These are phyloP conservation scores for Kryptopterus vitreolus DNA, from an alignment of 2,797 vertebrate genomes.

Conservation along the genomic window DNA sequence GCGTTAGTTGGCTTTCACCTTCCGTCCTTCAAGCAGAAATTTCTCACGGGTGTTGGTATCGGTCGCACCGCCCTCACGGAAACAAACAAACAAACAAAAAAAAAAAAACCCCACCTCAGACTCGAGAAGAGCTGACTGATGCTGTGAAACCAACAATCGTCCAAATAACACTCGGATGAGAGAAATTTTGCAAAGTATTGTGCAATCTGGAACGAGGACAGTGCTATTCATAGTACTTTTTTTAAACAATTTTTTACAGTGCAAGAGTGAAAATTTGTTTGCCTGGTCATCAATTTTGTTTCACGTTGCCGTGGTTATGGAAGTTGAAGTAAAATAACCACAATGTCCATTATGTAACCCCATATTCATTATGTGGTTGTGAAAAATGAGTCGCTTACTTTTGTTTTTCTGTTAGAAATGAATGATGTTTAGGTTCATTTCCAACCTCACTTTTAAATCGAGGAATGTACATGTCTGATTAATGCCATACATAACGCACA, in stretches of 20 bases:
- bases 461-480: constrained; percentile 34
- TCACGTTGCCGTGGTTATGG: background rate
- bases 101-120: background rate
- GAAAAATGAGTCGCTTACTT: background rate
- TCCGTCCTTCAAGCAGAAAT: constrained; percentile 3
- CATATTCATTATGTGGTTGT: background rate
- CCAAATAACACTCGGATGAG: background rate
- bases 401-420: background rate
- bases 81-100: too few relatives aligned
- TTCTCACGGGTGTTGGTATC: background rate
- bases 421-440: background rate
- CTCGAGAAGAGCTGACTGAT: background rate
- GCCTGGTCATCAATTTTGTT: background rate
- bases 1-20: background rate
- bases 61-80: background rate
- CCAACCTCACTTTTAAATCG: constrained; percentile 32
- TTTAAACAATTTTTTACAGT: background rate
- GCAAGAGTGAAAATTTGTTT: background rate
- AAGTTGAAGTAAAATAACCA: background rate
- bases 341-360: background rate
- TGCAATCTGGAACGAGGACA: background rate
- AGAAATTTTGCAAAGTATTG: background rate
- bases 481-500: constrained; percentile 42
- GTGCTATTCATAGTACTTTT: background rate
- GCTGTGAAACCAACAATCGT: background rate